These are phyloP conservation scores for Catalaphyllia jardinei DNA, from an alignment of 64 coral and sea anemone species.

Conservation along the genomic window DNA sequence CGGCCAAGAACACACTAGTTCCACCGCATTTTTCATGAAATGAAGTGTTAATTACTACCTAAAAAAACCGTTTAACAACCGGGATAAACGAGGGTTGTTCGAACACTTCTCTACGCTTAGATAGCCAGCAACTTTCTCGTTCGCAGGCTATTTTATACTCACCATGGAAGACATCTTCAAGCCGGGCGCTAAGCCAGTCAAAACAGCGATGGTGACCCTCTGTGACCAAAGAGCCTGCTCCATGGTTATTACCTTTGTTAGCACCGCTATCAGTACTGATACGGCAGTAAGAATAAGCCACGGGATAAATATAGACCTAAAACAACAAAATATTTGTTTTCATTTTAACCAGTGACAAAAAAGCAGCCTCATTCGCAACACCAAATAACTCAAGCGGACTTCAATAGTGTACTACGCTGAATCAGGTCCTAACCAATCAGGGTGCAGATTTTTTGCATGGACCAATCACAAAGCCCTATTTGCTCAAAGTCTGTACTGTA, in stretches of 20 bases:
- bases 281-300: slow-evolving; percentile 53
- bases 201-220: slow-evolving; percentile 11
- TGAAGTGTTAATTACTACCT: too few relatives aligned
- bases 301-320: slow-evolving; percentile 16
- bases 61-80: neutral
- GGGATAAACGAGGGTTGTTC: neutral
- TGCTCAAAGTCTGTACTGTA: too few relatives aligned
- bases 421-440: too few relatives aligned
- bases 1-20: too few relatives aligned
- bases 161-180: slow-evolving; percentile 40
- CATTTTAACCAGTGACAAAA: neutral
- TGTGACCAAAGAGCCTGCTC: slow-evolving; percentile 22
- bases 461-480: too few relatives aligned
- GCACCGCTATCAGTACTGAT: slow-evolving; percentile 25
- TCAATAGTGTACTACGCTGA: too few relatives aligned
- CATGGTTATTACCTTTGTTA: slow-evolving; percentile 45
- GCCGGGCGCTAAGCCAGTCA: slow-evolving; percentile 38
- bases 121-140: too few relatives aligned
- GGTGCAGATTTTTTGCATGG: too few relatives aligned
- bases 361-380: neutral
- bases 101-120: too few relatives aligned
- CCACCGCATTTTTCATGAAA: too few relatives aligned
- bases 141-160: neutral
- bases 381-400: neutral
- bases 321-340: neutral